A percentile compares a stretch with the other conserved stretches of the same genome.
Evolutionary conservation across 2,113 vertebrate genomes (phyloP).

Genomic region (Smithornis capensis): DNA sequence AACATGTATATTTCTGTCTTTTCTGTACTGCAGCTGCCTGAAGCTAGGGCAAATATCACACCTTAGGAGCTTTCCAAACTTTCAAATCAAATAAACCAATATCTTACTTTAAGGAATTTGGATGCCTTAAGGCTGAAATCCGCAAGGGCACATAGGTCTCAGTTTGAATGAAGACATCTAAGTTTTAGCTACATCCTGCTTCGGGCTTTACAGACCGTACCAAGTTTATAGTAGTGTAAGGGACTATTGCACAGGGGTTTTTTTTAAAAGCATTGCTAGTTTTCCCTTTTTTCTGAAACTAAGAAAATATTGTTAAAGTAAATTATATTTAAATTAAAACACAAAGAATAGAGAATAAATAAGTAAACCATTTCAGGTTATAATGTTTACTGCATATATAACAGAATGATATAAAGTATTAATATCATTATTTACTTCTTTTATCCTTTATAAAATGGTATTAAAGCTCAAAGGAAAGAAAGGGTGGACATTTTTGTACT

Average conservation of each 20-base stretch:
- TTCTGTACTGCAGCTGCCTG: neutral
- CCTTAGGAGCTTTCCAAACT: neutral
- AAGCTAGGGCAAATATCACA: neutral
- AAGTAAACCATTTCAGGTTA: neutral
- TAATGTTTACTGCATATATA: neutral
- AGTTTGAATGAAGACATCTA: neutral
- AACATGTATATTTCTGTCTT: neutral
- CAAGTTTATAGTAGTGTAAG: neutral
- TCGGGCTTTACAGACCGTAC: neutral
- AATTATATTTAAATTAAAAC: neutral
- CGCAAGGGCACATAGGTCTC: neutral
- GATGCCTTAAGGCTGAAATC: neutral
- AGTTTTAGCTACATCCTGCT: neutral
- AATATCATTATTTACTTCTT: neutral
- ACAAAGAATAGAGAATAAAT: neutral
- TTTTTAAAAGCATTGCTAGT: neutral
- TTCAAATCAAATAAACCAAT: neutral
- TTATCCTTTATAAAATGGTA: neutral
- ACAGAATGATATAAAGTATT: neutral
- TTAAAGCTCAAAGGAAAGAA: neutral
- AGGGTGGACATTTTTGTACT: fast-evolving
- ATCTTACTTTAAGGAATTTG: neutral
- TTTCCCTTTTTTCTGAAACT: neutral
- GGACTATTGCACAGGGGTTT: neutral
- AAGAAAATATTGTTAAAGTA: neutral